Evolutionary conservation across 2,888 invertebrate genomes (phyloP).

Genomic region (Aporophyla lueneburgensis): DNA sequence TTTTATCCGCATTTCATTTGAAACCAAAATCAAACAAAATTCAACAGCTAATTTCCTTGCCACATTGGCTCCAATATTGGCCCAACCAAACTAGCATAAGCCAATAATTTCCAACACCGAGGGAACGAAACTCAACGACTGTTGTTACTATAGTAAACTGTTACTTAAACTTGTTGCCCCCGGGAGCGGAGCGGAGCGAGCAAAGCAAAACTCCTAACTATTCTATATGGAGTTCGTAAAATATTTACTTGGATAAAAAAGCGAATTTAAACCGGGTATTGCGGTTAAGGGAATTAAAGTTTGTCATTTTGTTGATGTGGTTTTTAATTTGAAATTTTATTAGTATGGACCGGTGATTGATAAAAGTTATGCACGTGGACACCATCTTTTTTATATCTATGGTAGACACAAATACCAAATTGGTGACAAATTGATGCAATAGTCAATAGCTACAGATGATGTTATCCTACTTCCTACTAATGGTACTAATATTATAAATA

Average conservation of each 20-base stretch:
- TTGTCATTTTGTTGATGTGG: conserved; percentile 29
- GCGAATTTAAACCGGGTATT: conserved; percentile 42
- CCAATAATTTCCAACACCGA: conserved; percentile 58
- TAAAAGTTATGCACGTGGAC: no score
- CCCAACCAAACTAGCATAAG: conserved; percentile 37
- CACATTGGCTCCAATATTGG: conserved; percentile 38
- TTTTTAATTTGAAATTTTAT: conserved; percentile 8
- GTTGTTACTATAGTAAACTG: conserved; percentile 65
- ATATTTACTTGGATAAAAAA: conserved; percentile 65
- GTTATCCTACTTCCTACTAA: not conserved
- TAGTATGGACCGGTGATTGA: no score
- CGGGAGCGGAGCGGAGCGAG: conserved; percentile 59
- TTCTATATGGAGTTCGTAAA: conserved; percentile 66
- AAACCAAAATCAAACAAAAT: not conserved
- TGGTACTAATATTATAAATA: no score
- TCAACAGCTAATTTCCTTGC: not conserved
- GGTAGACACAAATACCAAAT: not conserved
- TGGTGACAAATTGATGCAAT: not conserved
- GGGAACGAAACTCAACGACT: conserved; percentile 55
- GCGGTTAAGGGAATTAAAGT: conserved; percentile 47
- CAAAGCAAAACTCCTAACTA: conserved; percentile 55
- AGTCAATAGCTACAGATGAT: not conserved
- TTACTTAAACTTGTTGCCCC: conserved; percentile 69
- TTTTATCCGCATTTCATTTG: not conserved
- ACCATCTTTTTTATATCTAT: no score